Evolutionary conservation across 2,888 invertebrate genomes (phyloP).

Genomic region (Keiferia lycopersicella): DNA sequence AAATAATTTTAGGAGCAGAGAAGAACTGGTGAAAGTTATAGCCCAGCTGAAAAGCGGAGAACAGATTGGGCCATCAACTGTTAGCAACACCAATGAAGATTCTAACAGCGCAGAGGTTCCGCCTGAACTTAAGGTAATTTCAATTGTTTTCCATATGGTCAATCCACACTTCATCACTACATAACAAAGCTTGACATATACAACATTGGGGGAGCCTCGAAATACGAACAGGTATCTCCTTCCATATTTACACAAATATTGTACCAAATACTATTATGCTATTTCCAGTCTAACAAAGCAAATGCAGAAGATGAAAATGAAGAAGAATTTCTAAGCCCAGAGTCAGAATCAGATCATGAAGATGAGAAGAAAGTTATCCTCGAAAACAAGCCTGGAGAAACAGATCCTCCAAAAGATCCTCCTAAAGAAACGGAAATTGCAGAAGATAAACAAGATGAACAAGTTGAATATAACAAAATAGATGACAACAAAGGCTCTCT

Average conservation of each 20-base stretch:
- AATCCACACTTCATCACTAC: background rate
- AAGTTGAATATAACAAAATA: slow-evolving; percentile 3
- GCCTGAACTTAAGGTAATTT: slow-evolving; percentile 44
- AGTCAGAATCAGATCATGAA: slow-evolving; percentile 70
- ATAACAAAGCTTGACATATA: background rate
- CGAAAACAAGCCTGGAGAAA: slow-evolving; percentile 27
- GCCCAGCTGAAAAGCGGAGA: slow-evolving; percentile 87
- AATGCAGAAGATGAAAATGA: slow-evolving; percentile 72
- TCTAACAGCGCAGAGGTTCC: slow-evolving; percentile 65
- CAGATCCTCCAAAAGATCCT: background rate
- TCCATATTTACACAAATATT: background rate
- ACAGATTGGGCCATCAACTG: slow-evolving; percentile 75
- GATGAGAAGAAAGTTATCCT: slow-evolving; percentile 42
- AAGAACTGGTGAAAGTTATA: slow-evolving; percentile 90
- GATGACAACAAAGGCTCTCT: slow-evolving; percentile 30
- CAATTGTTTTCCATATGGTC: background rate
- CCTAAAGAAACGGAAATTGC: background rate
- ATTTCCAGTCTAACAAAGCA: slow-evolving; percentile 48
- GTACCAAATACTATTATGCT: slow-evolving; percentile 7
- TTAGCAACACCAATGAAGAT: slow-evolving; percentile 66
- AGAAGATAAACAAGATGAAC: slow-evolving; percentile 6
- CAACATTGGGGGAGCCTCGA: background rate
- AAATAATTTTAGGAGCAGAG: slow-evolving; percentile 83
- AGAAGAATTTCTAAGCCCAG: slow-evolving; percentile 75
- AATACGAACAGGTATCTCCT: too few relatives aligned